Conservation (phyloP, 2,888 invertebrate species). For the Monochamus alternatus region DNA sequence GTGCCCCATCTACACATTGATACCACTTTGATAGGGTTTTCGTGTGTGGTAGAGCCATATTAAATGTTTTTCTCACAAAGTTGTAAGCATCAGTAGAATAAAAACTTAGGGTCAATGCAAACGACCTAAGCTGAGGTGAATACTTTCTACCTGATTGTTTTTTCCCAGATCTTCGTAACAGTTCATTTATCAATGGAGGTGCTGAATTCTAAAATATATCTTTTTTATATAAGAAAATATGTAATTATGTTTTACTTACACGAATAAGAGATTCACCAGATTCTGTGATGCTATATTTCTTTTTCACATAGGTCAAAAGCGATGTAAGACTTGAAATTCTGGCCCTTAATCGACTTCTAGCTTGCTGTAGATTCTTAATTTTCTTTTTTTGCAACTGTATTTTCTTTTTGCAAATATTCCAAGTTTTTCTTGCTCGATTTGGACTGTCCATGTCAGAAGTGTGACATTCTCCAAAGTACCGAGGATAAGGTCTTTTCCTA, state of each 20-base stretch:
- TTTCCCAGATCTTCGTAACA: neutral
- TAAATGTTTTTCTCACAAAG: conserved; percentile 17
- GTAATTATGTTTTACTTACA: neutral
- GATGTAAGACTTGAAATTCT: conserved; percentile 4
- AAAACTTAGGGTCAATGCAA: conserved; percentile 13
- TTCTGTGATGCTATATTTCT: conserved; percentile 12
- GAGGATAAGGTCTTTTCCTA: neutral
- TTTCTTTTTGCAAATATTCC: conserved; percentile 1
- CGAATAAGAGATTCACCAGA: neutral
- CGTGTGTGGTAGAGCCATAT: conserved; percentile 9
- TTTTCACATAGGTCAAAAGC: neutral
- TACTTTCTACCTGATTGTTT: conserved; percentile 1
- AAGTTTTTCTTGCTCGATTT: conserved; percentile 2
- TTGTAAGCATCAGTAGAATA: conserved; percentile 12
- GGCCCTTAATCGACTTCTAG: neutral
- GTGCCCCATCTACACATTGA: neutral
- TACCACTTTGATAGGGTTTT: conserved; percentile 2
- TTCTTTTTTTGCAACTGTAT: neutral
- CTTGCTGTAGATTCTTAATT: neutral
- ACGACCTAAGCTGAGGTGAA: conserved; percentile 8
- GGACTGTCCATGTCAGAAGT: conserved; percentile 12
- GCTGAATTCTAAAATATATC: neutral
- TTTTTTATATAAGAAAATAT: neutral
- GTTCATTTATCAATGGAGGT: no score
- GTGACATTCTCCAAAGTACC: conserved; percentile 6